phyloP scores from a whole-genome alignment of 2,113 vertebrate species.

The Halcyon senegalensis region DNA sequence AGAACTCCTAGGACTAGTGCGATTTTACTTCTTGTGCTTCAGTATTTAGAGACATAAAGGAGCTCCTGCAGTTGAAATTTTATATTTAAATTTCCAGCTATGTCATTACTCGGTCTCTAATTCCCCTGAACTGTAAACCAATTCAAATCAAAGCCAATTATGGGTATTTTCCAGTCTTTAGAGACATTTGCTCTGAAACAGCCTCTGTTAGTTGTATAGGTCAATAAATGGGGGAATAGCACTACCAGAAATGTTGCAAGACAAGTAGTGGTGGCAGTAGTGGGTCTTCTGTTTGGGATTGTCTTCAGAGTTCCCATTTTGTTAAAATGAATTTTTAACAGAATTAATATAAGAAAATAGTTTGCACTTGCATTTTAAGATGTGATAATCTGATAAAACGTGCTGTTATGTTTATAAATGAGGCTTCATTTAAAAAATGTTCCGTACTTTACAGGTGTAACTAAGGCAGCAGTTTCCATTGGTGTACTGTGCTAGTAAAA shows the following conservation, averaged over 20 bases:
- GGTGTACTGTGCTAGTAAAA: background rate
- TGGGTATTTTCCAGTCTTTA: background rate
- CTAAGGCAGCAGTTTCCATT: background rate
- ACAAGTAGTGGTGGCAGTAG: background rate
- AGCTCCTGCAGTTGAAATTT: background rate
- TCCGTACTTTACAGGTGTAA: accelerated
- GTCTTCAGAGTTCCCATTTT: background rate
- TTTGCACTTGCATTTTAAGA: background rate
- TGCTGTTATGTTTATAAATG: background rate
- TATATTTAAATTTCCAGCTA: background rate
- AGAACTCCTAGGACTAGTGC: background rate
- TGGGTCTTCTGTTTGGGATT: background rate
- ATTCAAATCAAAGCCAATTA: background rate
- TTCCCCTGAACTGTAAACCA: background rate
- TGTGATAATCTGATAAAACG: background rate
- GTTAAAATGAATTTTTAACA: background rate
- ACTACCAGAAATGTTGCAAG: background rate
- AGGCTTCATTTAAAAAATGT: background rate
- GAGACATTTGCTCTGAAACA: background rate
- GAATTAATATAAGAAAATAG: background rate
- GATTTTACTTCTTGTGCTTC: background rate
- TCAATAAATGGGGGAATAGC: background rate
- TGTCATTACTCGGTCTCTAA: background rate
- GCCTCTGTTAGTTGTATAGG: background rate
- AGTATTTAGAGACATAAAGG: background rate